Evolutionary conservation across 1,140 invertebrate genomes (phyloP), one percentile per base, ranked within the genome.

Genomic region (Hylaeus volcanicus): DNA sequence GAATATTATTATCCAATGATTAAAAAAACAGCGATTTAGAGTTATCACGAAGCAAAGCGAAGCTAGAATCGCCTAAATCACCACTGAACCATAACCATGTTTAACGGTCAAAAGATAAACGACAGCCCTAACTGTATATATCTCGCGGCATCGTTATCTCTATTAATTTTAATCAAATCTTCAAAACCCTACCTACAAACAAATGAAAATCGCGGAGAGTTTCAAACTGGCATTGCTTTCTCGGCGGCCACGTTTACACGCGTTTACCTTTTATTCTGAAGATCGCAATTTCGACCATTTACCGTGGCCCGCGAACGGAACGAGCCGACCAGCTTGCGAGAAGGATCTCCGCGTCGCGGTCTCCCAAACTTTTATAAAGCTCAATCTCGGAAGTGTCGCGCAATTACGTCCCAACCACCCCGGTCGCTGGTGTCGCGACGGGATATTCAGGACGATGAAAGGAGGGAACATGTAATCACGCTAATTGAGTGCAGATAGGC

Each of bases 401-500:
- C 84, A 86, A 86, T 86, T 86, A 86, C 84, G 83, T 60, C 81
- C 76, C 69, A 51, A 58, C 69, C 43, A 6, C 45, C 66, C 53
- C 71, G 73, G 55, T 56, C 60, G 71, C 37, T 60, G 84, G 77
- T 86, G 85, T 86, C 84, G 81, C 84, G 74, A 86, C 65, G 84
- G 76, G 76, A 78, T 76, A 80, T 58, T 79, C 83, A 81, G 45
- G 64, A 68, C 74, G 86, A 82, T 82, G 86, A 80, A 80, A 83
- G 81, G 83, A 85, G 86, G 84, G 81, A 85, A 77, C 85, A 82
- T 81, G 87, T 89, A 90, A 90, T 90, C 89, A 84, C 83, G 84
- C 86, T 90, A 90, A 90, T 90, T 90, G 88, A 90, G 89, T 90
- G 87, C 84, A 85, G 89, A 90, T 90, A 90, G 88, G 86, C 86